Evolutionary conservation across 2,113 vertebrate species (phyloP).

Genomic region (Loxodonta africana): DNA sequence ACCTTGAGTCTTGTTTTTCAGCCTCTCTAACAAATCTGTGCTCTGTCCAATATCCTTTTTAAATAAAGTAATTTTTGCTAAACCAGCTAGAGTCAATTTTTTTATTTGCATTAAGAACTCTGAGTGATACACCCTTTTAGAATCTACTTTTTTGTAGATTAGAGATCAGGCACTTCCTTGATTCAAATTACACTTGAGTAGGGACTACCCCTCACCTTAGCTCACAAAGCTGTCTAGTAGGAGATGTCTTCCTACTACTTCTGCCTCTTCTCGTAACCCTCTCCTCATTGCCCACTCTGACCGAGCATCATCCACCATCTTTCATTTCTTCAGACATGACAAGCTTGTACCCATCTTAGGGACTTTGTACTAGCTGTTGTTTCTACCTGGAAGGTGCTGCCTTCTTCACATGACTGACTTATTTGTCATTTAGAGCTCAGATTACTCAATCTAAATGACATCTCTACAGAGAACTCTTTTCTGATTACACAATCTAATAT

Average conservation of each 20-base stretch:
- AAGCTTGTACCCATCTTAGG: not conserved
- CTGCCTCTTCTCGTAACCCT: not conserved
- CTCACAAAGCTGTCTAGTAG: not conserved
- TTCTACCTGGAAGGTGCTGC: not conserved
- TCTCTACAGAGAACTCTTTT: not conserved
- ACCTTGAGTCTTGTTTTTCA: constrained; percentile 21
- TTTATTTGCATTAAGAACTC: not conserved
- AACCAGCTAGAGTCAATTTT: not conserved
- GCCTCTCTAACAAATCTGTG: not conserved
- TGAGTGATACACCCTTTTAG: not conserved
- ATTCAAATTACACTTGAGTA: not conserved
- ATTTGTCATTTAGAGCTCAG: not conserved
- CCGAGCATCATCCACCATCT: not conserved
- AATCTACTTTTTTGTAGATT: not conserved
- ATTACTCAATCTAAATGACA: not conserved
- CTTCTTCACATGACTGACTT: not conserved
- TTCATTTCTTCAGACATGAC: not conserved
- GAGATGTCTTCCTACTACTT: not conserved
- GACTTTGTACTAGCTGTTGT: not conserved
- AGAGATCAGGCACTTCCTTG: not conserved
- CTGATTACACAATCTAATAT: not conserved
- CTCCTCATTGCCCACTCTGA: too few relatives aligned
- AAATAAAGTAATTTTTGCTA: not conserved
- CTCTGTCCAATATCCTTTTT: not conserved
- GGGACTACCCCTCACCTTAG: not conserved